A percentile compares a stretch with the other conserved stretches of the same genome.
phyloP scores from a whole-genome alignment of 2,797 vertebrate genomes.

The Taeniopygia guttata region DNA sequence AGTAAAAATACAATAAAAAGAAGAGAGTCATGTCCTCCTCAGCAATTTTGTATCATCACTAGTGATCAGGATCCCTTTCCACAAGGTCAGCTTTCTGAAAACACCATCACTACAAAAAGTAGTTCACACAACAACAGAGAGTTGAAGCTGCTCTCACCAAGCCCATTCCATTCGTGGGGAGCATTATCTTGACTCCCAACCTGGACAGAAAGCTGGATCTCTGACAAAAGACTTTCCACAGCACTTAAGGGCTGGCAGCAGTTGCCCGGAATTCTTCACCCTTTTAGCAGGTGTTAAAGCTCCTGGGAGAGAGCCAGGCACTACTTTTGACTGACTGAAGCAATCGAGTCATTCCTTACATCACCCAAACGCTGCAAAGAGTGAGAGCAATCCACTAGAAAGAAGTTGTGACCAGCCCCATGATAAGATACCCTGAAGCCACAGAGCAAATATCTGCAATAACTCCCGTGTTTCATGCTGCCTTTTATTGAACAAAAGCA shows the following conservation, averaged over 20 bases:
- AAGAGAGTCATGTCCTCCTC: neutral
- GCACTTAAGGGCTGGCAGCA: slow-evolving; percentile 30
- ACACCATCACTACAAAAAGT: neutral
- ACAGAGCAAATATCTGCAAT: slow-evolving; percentile 20
- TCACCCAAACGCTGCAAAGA: neutral
- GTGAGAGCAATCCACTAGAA: neutral
- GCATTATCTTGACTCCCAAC: neutral
- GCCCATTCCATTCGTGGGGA: neutral
- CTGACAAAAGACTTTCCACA: slow-evolving; percentile 46
- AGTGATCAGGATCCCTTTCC: neutral
- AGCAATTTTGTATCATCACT: neutral
- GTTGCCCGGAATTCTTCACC: slow-evolving; percentile 35
- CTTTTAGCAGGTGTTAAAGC: slow-evolving; percentile 60
- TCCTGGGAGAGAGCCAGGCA: slow-evolving; percentile 31
- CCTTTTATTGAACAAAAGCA: slow-evolving; percentile 50
- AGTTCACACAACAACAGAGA: neutral
- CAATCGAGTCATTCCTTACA: neutral
- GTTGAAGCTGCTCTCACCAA: neutral
- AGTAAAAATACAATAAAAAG: neutral
- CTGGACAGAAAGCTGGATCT: slow-evolving; percentile 1
- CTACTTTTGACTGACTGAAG: slow-evolving; percentile 15
- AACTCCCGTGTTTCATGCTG: neutral
- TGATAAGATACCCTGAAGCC: slow-evolving; percentile 10
- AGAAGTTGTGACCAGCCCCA: neutral
- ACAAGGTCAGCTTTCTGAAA: neutral